Percentiles rank a stretch among this genome's conserved stretches.
Evolutionary conservation across 2,113 vertebrate genomes (phyloP).

Genomic region (Caretta caretta): DNA sequence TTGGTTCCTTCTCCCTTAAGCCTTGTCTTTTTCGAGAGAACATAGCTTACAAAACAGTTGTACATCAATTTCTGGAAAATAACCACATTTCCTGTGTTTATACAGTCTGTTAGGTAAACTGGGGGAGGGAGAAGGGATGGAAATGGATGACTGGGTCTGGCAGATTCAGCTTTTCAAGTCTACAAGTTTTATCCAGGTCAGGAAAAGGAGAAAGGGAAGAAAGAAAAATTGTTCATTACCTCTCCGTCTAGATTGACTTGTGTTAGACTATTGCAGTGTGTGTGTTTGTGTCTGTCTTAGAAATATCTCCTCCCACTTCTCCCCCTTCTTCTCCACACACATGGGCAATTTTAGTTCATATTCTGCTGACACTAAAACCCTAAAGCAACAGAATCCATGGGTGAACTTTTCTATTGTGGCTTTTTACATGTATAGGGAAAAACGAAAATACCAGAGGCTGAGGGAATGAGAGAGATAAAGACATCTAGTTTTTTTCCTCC

Average conservation of each 20-base stretch:
- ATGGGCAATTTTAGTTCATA: neutral
- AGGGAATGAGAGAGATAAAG: neutral
- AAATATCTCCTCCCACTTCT: neutral
- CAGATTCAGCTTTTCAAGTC: fast-evolving
- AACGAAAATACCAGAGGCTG: neutral
- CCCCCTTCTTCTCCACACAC: neutral
- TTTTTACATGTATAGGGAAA: neutral
- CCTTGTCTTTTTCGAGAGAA: neutral
- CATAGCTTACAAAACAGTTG: neutral
- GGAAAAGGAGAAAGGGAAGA: neutral
- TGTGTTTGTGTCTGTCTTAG: neutral
- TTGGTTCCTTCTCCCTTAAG: neutral
- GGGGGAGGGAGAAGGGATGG: neutral
- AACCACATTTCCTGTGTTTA: constrained; percentile 47
- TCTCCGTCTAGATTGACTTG: neutral
- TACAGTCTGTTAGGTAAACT: neutral
- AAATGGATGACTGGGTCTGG: neutral
- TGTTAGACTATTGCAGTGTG: neutral
- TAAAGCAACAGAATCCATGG: neutral
- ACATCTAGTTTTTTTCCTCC: neutral
- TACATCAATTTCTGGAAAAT: neutral
- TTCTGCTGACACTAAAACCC: neutral
- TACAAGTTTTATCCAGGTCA: fast-evolving
- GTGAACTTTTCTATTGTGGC: neutral
- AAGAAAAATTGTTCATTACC: neutral